Evolutionary conservation across 2,888 invertebrate genomes (phyloP), one percentile per base, ranked within the genome.

Genomic region (Coenonympha glycerion): DNA sequence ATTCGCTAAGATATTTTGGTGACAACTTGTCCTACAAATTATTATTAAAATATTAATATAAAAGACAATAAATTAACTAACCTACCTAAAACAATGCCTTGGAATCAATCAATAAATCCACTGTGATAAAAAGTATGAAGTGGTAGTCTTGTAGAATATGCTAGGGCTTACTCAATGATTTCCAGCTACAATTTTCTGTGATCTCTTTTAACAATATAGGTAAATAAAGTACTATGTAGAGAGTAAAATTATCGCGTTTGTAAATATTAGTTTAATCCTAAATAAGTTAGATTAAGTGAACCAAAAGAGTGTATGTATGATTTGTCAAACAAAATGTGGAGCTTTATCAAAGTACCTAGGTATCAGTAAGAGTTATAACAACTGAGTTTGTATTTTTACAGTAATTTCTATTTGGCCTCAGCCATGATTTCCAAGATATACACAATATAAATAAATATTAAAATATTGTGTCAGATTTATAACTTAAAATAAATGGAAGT

Each of bases 111-210:
- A 75, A 72, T 73, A 62, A 70, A 69, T 77, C 83, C 79, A 74
- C 85, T 86, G 87, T 87, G 87, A 87, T 86, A 87, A 80, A 73
- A 71, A 74, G 74, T 68, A 65, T 71, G 71, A 81, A 79, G 85
- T 86, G 86, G 86, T 85, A 85, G 79, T 82, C 69, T 70, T 72
- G 65, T 74, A 78, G 75, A 74, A 69, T 76, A 79, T 73, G 79
- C 76, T 83, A 84, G 82, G 75, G 72, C 73, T 76, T 78, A 85
- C 81, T 81, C 80, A 76, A 84, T 84, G 79, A 85, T 87, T 87
- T 87, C 86, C 87, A 87, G 87, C 88, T 87, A 87, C 87, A 86
- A 87, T 87, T 87, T 87, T 88, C 88, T 88, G 88, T 88, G 88
- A 88, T 88, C 88, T 88, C 88, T 87, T 80, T 79, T 81, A 86